Percentiles rank a stretch among this genome's conserved stretches.
phyloP scores from a whole-genome alignment of 1,140 invertebrate genomes.

The Leptinotarsa undecemlineata region DNA sequence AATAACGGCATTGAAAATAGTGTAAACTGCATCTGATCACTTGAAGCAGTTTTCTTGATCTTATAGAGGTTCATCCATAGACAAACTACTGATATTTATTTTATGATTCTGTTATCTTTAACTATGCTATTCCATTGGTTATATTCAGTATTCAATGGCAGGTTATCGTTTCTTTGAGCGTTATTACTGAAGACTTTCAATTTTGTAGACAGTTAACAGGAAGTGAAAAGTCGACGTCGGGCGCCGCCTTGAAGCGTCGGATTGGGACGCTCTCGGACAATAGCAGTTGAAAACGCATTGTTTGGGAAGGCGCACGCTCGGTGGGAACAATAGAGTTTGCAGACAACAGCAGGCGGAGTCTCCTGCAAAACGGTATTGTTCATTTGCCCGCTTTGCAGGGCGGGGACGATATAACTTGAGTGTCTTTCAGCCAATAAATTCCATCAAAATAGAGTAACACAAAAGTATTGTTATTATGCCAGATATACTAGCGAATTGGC shows the following conservation, averaged over 20 bases:
- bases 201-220: not conserved
- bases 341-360: conserved; percentile 52
- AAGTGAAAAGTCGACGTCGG: conserved; percentile 16
- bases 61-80: no score
- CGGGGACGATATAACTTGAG: conserved; percentile 31
- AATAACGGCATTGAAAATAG: no score
- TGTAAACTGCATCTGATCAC: no score
- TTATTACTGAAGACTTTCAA: not conserved
- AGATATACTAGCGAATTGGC: no score
- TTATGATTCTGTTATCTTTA: no score
- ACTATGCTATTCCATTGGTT: no score
- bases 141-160: no score
- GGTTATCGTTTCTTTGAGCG: no score
- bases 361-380: conserved; percentile 51
- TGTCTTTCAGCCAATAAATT: conserved; percentile 41
- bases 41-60: no score
- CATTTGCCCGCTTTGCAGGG: conserved; percentile 48
- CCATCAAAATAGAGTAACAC: conserved; percentile 11
- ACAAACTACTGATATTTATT: no score
- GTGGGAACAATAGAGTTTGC: conserved; percentile 51
- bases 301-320: conserved; percentile 49
- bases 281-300: conserved; percentile 50
- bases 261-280: conserved; percentile 52
- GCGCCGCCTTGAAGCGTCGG: conserved; percentile 50
- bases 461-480: no score